Conservation (phyloP, 2,888 invertebrate genomes). For the Nymphalis c-album region DNA sequence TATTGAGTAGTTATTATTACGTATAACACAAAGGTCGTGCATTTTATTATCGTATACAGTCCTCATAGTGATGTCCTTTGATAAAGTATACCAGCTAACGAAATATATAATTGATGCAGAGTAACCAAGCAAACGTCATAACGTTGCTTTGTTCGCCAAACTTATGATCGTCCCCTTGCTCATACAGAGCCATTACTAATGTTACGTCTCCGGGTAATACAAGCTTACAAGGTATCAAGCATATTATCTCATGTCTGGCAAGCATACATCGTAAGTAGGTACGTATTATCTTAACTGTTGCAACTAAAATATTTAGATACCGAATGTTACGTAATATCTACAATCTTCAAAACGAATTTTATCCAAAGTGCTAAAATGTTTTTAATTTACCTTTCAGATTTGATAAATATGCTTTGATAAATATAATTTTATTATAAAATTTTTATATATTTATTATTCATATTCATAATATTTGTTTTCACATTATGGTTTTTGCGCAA, state of each 20-base stretch:
- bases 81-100: constrained; percentile 60
- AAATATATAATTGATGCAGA: constrained; percentile 47
- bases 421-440: too few relatives aligned
- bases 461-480: too few relatives aligned
- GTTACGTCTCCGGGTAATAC: constrained; percentile 61
- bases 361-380: too few relatives aligned
- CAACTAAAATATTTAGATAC: too few relatives aligned
- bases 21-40: neutral
- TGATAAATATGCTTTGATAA: too few relatives aligned
- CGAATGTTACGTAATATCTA: too few relatives aligned
- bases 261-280: too few relatives aligned
- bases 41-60: neutral
- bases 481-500: too few relatives aligned
- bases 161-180: constrained; percentile 71
- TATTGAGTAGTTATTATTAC: neutral
- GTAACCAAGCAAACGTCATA: constrained; percentile 64
- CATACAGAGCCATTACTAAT: constrained; percentile 69
- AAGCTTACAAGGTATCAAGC: constrained; percentile 50
- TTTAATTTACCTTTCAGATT: too few relatives aligned
- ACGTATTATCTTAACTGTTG: neutral
- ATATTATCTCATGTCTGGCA: constrained; percentile 51
- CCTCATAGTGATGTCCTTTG: neutral
- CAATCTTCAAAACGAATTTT: too few relatives aligned
- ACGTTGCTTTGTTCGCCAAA: constrained; percentile 66
- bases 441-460: too few relatives aligned